A percentile compares a stretch with the other conserved stretches of the same genome.
Conservation (phyloP, 2,888 invertebrate species). For the Chrysotoxum bicinctum region DNA sequence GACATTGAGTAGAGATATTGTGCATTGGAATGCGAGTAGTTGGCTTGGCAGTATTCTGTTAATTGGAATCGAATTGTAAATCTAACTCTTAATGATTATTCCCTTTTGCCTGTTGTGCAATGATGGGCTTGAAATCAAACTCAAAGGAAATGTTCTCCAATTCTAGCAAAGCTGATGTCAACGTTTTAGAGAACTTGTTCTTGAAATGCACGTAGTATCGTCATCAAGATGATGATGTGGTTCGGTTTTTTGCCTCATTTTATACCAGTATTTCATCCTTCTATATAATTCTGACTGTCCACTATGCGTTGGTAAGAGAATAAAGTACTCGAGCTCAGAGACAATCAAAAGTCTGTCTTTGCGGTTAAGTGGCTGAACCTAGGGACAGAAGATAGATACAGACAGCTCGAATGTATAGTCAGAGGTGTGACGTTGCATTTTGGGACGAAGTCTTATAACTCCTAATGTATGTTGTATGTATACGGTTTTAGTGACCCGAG, state of each 20-base stretch:
- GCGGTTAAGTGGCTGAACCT: constrained; percentile 52
- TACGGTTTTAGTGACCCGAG: too few species aligned
- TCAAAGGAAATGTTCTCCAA: constrained; percentile 30
- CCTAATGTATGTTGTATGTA: too few species aligned
- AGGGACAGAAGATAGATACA: constrained; percentile 23
- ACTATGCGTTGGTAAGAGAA: constrained; percentile 50
- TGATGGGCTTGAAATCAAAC: constrained; percentile 25
- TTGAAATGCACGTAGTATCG: constrained; percentile 39
- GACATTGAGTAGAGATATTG: constrained; percentile 44
- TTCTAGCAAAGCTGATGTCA: constrained; percentile 52
- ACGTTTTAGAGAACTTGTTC: constrained; percentile 55
- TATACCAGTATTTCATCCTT: constrained; percentile 46
- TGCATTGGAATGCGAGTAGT: constrained; percentile 63
- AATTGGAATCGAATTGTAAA: constrained; percentile 72
- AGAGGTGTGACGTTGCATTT: neutral
- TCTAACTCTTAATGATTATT: constrained; percentile 69
- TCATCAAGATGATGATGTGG: constrained; percentile 19
- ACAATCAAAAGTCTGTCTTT: constrained; percentile 70
- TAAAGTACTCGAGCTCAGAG: constrained; percentile 58
- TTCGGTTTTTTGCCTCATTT: constrained; percentile 39
- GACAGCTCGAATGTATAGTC: neutral
- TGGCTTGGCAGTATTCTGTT: constrained; percentile 67
- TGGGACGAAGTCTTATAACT: too few species aligned
- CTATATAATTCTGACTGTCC: constrained; percentile 25
- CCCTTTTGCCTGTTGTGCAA: constrained; percentile 15